Conservation (phyloP, 1,140 invertebrate species). For the Panagrolaimus sp. region DNA sequence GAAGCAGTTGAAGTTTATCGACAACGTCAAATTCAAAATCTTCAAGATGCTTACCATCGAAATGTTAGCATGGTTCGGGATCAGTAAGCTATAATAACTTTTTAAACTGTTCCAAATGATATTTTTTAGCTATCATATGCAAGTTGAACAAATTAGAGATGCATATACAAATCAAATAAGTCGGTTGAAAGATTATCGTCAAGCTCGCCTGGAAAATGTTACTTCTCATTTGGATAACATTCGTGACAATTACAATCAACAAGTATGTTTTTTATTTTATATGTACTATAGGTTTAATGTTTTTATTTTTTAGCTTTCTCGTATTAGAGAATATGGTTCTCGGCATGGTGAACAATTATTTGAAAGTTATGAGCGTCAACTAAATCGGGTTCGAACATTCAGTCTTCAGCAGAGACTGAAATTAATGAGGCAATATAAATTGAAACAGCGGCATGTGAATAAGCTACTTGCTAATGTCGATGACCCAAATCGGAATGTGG, state of each 20-base stretch:
- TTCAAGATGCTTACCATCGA: constrained; percentile 53
- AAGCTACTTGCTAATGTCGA: constrained; percentile 35
- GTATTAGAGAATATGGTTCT: constrained; percentile 55
- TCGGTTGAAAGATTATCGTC: constrained; percentile 56
- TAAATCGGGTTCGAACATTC: constrained; percentile 56
- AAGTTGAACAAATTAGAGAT: constrained; percentile 51
- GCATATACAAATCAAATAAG: constrained; percentile 54
- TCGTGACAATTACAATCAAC: constrained; percentile 55
- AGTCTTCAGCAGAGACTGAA: constrained; percentile 55
- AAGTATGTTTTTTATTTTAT: constrained; percentile 34
- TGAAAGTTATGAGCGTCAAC: constrained; percentile 56
- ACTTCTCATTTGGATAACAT: constrained; percentile 54
- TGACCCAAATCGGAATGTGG: not conserved
- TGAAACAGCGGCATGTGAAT: constrained; percentile 57
- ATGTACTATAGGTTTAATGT: not conserved
- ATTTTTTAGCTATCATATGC: constrained; percentile 11
- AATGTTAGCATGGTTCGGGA: constrained; percentile 24
- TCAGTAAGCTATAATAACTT: not conserved
- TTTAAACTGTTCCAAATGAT: too few species aligned
- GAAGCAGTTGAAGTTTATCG: constrained; percentile 59
- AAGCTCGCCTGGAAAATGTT: constrained; percentile 52
- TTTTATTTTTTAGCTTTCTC: constrained; percentile 31
- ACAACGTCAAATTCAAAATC: constrained; percentile 50
- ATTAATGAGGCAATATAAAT: constrained; percentile 56
- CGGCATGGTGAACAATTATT: constrained; percentile 50